Conservation (phyloP, 2,797 vertebrate species). For the Parambassis ranga region DNA sequence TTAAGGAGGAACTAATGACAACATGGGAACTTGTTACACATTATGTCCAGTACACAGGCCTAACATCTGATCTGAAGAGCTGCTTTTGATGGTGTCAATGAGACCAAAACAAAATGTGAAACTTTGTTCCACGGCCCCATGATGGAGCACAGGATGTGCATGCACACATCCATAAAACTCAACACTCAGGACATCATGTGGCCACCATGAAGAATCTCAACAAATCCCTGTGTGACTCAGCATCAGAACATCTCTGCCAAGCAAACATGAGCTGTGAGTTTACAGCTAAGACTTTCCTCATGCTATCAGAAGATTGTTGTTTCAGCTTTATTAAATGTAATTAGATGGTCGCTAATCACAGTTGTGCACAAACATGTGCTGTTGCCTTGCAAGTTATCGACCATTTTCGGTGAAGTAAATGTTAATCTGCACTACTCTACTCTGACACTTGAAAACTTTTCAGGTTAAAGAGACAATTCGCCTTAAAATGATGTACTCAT, state of each 20-base stretch:
- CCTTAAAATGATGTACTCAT: no score
- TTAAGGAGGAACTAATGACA: not conserved
- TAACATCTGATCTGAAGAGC: not conserved
- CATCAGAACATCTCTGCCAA: conserved; percentile 24
- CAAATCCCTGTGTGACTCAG: conserved; percentile 29
- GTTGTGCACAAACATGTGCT: not conserved
- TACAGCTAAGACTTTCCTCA: not conserved
- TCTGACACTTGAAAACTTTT: no score
- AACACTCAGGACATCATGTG: conserved; percentile 45
- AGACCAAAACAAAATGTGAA: not conserved
- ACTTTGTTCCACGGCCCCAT: conserved; percentile 1
- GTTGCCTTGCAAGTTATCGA: no score
- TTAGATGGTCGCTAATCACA: no score
- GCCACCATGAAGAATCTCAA: conserved; percentile 28
- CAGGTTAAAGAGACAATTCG: no score
- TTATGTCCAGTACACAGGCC: not conserved
- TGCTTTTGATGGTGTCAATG: not conserved
- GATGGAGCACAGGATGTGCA: conserved; percentile 14
- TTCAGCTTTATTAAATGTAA: no score
- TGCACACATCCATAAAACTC: conserved; percentile 27
- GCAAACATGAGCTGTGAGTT: conserved; percentile 12
- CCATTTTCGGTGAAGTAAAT: not conserved
- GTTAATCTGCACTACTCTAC: no score
- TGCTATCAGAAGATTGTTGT: no score
- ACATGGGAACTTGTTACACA: not conserved